phyloP scores from a whole-genome alignment of 2,797 vertebrate species.

The Megaceryle alcyon region DNA sequence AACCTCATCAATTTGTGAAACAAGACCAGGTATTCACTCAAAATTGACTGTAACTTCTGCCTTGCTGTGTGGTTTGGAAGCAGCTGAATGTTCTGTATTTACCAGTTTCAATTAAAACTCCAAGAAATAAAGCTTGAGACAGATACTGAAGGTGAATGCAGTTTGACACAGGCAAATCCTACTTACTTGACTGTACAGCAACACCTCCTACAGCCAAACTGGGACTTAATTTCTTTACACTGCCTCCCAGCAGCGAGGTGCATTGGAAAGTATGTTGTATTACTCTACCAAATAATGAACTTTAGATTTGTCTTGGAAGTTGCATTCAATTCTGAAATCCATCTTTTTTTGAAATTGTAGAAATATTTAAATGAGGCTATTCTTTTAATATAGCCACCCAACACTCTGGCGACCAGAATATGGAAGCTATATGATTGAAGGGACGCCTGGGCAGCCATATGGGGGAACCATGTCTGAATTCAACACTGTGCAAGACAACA shows the following conservation, averaged over 20 bases:
- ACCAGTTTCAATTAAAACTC: background rate
- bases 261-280: background rate
- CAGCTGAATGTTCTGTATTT: background rate
- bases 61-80: background rate
- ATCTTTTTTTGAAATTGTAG: background rate
- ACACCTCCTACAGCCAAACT: background rate
- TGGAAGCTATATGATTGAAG: slow-evolving; percentile 98
- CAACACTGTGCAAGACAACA: slow-evolving; percentile 98
- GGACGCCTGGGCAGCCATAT: slow-evolving; percentile 95
- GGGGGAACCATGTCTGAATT: slow-evolving; percentile 98
- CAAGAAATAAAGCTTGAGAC: background rate
- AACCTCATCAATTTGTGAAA: background rate
- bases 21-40: background rate
- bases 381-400: slow-evolving; percentile 85
- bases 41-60: background rate
- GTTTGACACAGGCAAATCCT: background rate
- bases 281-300: background rate
- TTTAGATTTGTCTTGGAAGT: background rate
- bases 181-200: background rate
- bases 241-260: background rate
- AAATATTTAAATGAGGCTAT: background rate
- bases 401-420: slow-evolving; percentile 99
- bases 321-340: background rate
- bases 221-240: background rate
- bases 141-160: background rate